Conservation (phyloP, 2,888 invertebrate genomes). For the Lithophane leautieri region DNA sequence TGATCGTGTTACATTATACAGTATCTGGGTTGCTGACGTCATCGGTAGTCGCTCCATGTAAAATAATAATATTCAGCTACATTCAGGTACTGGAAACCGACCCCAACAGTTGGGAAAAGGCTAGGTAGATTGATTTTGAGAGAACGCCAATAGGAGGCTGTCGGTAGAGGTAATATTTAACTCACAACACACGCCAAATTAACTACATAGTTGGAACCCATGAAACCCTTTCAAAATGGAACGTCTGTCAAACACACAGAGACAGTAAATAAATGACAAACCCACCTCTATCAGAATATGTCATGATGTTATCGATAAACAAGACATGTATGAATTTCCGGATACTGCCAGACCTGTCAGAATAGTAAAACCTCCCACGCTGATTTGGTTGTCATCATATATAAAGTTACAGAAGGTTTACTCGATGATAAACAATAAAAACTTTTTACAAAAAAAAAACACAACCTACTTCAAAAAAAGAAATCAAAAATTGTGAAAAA, state of each 20-base stretch:
- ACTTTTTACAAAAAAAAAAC: too few relatives aligned
- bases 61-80: neutral
- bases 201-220: neutral
- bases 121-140: neutral
- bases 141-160: neutral
- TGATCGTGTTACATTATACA: too few relatives aligned
- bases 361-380: slow-evolving; percentile 51
- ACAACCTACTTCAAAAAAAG: too few relatives aligned
- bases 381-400: neutral
- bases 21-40: neutral
- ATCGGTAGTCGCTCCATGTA: neutral
- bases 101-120: neutral
- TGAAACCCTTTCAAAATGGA: neutral
- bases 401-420: slow-evolving; percentile 23
- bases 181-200: neutral
- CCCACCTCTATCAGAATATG: slow-evolving; percentile 41
- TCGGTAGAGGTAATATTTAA: neutral
- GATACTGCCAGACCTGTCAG: slow-evolving; percentile 37
- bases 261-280: slow-evolving; percentile 14
- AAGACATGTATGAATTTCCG: slow-evolving; percentile 54
- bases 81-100: too few relatives aligned
- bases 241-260: slow-evolving; percentile 13
- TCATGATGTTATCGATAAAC: slow-evolving; percentile 49
- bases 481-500: too few relatives aligned
- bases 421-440: too few relatives aligned